Conservation (phyloP, 1,140 invertebrate genomes). For the Drosophila tristis region DNA sequence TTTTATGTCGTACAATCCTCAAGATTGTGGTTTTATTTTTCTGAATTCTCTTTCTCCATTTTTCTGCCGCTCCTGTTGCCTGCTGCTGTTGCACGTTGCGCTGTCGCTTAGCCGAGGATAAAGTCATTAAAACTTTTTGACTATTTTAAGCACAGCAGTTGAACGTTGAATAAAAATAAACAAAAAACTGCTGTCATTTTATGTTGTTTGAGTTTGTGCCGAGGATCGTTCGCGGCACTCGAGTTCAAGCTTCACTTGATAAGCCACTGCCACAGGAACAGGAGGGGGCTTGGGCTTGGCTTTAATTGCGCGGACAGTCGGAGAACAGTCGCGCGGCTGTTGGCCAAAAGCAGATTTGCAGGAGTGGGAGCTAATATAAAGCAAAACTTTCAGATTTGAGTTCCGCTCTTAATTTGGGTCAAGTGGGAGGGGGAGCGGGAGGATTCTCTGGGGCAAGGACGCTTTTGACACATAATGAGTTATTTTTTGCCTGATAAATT, state of each 20-base stretch:
- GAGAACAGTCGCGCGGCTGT: conserved; percentile 10
- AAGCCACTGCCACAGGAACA: conserved; percentile 60
- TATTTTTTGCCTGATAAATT: conserved; percentile 69
- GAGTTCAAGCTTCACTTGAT: conserved; percentile 66
- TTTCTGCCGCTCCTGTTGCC: conserved; percentile 12
- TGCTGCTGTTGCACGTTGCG: conserved; percentile 25
- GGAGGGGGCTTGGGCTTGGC: conserved; percentile 9
- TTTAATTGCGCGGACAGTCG: conserved; percentile 74
- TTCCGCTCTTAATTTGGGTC: conserved; percentile 69
- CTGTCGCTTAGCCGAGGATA: conserved; percentile 56
- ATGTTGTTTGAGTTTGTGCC: conserved; percentile 75
- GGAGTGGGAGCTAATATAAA: conserved; percentile 32
- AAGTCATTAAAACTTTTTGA: conserved; percentile 81
- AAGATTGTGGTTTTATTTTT: conserved; percentile 73
- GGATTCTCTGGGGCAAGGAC: neutral
- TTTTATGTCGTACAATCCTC: conserved; percentile 46
- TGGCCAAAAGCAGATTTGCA: neutral
- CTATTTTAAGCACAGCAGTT: conserved; percentile 66
- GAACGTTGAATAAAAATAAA: conserved; percentile 54
- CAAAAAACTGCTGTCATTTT: conserved; percentile 70
- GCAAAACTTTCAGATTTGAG: conserved; percentile 61
- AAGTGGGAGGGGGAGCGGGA: conserved; percentile 15
- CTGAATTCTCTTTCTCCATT: conserved; percentile 17
- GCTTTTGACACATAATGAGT: conserved; percentile 77
- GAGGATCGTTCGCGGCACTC: conserved; percentile 27